Conservation (phyloP, 1,140 invertebrate species). For the Eurosta solidaginis region DNA sequence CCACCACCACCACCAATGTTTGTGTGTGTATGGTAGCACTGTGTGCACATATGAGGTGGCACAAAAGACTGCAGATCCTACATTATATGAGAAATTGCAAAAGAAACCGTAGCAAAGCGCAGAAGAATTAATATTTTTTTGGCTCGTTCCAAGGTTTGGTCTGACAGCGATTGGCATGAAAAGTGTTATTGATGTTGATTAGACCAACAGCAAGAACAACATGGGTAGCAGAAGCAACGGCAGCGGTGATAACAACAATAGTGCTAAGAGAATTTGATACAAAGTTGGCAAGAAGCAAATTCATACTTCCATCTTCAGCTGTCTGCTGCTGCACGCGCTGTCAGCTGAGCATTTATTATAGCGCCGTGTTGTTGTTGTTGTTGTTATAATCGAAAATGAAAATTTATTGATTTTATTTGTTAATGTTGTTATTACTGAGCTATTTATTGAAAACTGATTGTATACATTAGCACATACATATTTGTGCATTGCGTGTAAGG, state of each 20-base stretch:
- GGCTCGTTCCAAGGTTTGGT: neutral
- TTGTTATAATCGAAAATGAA: neutral
- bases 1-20: too few relatives aligned
- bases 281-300: too few relatives aligned
- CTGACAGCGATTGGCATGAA: neutral
- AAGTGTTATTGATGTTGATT: conserved; percentile 23
- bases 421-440: conserved; percentile 2
- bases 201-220: neutral
- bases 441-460: conserved; percentile 22
- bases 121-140: conserved; percentile 28
- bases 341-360: neutral
- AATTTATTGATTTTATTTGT: neutral
- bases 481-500: neutral
- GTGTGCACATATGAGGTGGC: neutral
- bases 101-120: conserved; percentile 12
- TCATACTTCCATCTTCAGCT: too few relatives aligned
- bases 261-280: too few relatives aligned
- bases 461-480: neutral
- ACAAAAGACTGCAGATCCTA: too few relatives aligned
- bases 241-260: neutral
- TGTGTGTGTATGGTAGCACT: neutral
- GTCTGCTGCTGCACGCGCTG: neutral
- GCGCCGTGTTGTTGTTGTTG: neutral
- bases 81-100: neutral
- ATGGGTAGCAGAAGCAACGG: neutral